phyloP scores from a whole-genome alignment of 2,113 vertebrate genomes.

The Beaufortia kweichowensis region DNA sequence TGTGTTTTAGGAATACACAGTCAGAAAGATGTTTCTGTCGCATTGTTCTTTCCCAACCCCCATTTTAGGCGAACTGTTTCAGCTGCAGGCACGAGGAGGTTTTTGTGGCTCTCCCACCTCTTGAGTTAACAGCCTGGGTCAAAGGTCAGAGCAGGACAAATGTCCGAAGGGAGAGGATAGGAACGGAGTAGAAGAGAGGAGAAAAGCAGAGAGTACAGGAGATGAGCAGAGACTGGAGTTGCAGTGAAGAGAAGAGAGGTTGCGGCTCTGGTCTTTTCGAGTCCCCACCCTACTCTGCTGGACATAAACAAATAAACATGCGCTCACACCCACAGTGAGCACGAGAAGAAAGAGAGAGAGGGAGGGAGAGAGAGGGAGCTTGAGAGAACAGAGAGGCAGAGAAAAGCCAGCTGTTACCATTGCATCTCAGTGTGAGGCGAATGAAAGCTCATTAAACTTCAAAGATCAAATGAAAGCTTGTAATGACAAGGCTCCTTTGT shows the following conservation, averaged over 20 bases:
- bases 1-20: slow-evolving; percentile 33
- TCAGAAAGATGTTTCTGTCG: slow-evolving; percentile 33
- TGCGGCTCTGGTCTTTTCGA: slow-evolving; percentile 12
- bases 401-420: slow-evolving; percentile 58
- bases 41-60: slow-evolving; percentile 51
- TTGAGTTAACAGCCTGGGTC: slow-evolving; percentile 65
- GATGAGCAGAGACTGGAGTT: neutral
- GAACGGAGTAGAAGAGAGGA: slow-evolving; percentile 24
- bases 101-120: slow-evolving; percentile 57
- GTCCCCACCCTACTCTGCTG: slow-evolving; percentile 21
- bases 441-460: slow-evolving; percentile 58
- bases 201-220: neutral
- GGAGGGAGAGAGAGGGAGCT: neutral
- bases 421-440: slow-evolving; percentile 56
- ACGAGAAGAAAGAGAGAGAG: slow-evolving; percentile 26
- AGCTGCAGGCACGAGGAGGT: slow-evolving; percentile 59
- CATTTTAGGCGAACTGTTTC: slow-evolving; percentile 52
- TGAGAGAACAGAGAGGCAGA: slow-evolving; percentile 1
- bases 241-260: slow-evolving; percentile 11
- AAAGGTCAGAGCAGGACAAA: slow-evolving; percentile 58
- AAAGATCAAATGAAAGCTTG: slow-evolving; percentile 54
- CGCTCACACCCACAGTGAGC: slow-evolving; percentile 36
- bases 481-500: slow-evolving; percentile 53
- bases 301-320: slow-evolving; percentile 47
- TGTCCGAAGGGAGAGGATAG: slow-evolving; percentile 51